phyloP scores from a whole-genome alignment of 2,113 vertebrate species.

The Labrus mixtus region DNA sequence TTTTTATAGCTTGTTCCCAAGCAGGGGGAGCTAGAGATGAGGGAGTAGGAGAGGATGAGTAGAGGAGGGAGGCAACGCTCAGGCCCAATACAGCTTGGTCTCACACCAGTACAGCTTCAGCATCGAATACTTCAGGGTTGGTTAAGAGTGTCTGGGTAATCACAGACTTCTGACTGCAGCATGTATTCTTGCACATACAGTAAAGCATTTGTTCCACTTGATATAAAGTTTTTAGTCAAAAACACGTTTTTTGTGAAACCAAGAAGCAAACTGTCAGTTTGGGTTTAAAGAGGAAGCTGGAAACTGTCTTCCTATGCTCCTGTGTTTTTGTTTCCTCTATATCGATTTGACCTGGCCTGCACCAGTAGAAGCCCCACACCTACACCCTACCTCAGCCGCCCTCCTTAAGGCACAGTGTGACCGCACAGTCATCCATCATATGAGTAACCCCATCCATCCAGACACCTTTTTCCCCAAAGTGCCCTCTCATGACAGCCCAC shows the following conservation, averaged over 20 bases:
- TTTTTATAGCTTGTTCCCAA: constrained; percentile 62
- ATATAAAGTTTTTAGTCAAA: no score
- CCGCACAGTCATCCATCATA: constrained; percentile 93
- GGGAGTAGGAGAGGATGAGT: constrained; percentile 21
- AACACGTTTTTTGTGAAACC: no score
- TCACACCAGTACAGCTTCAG: constrained; percentile 62
- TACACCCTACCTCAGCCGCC: constrained; percentile 93
- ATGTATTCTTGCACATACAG: constrained; percentile 20
- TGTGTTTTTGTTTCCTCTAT: background rate
- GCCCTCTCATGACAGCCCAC: constrained; percentile 94
- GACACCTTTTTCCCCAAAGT: constrained; percentile 89
- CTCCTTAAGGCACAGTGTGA: constrained; percentile 92
- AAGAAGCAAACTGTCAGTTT: no score
- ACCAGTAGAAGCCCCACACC: constrained; percentile 90
- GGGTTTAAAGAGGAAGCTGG: no score
- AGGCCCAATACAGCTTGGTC: constrained; percentile 62
- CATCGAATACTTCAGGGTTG: constrained; percentile 59
- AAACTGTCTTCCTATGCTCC: no score
- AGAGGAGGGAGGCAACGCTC: constrained; percentile 31
- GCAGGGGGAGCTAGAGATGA: constrained; percentile 51
- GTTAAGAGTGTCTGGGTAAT: constrained; percentile 63
- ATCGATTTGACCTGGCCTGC: constrained; percentile 92
- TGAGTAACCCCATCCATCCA: constrained; percentile 94
- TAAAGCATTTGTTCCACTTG: constrained; percentile 35
- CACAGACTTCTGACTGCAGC: constrained; percentile 55